Evolutionary conservation across 2,797 vertebrate species (phyloP).

Genomic region (Micrastur ruficollis): DNA sequence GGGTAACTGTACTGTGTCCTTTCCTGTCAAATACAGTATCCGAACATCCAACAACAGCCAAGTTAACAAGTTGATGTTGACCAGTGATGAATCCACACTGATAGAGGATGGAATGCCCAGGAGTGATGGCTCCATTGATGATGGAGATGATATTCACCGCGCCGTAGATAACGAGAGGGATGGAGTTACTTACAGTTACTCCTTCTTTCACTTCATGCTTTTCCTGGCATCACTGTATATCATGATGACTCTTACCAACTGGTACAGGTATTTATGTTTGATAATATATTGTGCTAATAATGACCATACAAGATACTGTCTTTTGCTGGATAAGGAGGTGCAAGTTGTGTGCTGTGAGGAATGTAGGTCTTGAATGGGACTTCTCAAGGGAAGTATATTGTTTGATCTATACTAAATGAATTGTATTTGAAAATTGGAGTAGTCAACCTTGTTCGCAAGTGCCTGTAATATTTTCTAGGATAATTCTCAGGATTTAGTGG

Average conservation of each 20-base stretch:
- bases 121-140: constrained; percentile 82
- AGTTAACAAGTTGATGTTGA: constrained; percentile 94
- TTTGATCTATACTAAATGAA: not conserved
- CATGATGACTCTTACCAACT: constrained; percentile 99
- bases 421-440: not conserved
- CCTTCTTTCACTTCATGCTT: constrained; percentile 99
- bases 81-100: constrained; percentile 92
- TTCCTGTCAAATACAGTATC: constrained; percentile 76
- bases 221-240: constrained; percentile 97
- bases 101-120: constrained; percentile 89
- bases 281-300: not conserved
- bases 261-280: constrained; percentile 84
- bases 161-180: constrained; percentile 94
- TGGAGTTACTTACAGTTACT: constrained; percentile 96
- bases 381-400: not conserved
- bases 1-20: not conserved
- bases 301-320: not conserved
- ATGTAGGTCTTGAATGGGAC: not conserved
- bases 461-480: not conserved
- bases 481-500: not conserved
- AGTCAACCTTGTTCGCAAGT: not conserved
- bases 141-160: constrained; percentile 75
- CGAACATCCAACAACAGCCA: constrained; percentile 94
- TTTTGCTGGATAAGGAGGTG: not conserved
- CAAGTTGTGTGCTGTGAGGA: not conserved